Conservation (phyloP, 2,888 invertebrate species). For the Tiliacea aurago region DNA sequence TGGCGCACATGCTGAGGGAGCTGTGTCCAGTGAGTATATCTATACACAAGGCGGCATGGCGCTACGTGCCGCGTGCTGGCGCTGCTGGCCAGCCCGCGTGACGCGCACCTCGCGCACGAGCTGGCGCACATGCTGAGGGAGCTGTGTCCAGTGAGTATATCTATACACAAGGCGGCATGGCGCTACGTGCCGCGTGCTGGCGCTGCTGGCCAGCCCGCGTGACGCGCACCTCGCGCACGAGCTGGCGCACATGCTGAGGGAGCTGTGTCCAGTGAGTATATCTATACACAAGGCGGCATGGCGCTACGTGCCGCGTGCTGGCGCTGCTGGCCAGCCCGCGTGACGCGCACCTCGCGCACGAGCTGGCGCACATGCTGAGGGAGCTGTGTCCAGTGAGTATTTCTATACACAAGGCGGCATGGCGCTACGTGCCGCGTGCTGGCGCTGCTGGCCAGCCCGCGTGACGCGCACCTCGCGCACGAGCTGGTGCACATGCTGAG, state of each 20-base stretch:
- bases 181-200: slow-evolving; percentile 84
- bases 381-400: slow-evolving; percentile 77
- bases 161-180: slow-evolving; percentile 76
- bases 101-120: slow-evolving; percentile 76
- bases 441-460: slow-evolving; percentile 83
- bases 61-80: slow-evolving; percentile 85
- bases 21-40: slow-evolving; percentile 76
- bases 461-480: slow-evolving; percentile 78
- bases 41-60: slow-evolving; percentile 77
- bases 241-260: slow-evolving; percentile 78
- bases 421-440: slow-evolving; percentile 85
- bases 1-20: slow-evolving; percentile 78
- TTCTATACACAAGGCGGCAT: slow-evolving; percentile 75
- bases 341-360: slow-evolving; percentile 77
- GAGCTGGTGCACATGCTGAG: slow-evolving; percentile 78
- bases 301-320: slow-evolving; percentile 83
- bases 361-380: slow-evolving; percentile 77
- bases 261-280: slow-evolving; percentile 76
- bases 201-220: slow-evolving; percentile 84
- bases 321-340: slow-evolving; percentile 85
- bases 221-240: slow-evolving; percentile 78
- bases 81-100: slow-evolving; percentile 84
- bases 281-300: slow-evolving; percentile 77
- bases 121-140: slow-evolving; percentile 79
- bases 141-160: slow-evolving; percentile 76